Conservation (phyloP, 2,113 vertebrate genomes). For the Agapornis roseicollis region DNA sequence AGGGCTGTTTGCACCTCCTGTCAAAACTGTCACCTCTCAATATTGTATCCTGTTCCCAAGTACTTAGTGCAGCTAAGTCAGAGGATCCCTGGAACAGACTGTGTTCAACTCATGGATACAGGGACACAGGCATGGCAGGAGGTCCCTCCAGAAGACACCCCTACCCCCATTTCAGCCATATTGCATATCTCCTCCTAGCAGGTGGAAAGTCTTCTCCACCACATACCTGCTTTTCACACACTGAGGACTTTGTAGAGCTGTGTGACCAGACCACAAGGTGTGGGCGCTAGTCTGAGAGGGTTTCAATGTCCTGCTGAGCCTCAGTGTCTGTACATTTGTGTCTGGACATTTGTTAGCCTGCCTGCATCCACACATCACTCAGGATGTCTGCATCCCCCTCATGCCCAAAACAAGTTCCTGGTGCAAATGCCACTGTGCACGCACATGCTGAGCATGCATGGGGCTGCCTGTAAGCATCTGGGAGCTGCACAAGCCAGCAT, state of each 20-base stretch:
- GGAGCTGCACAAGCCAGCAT: not conserved
- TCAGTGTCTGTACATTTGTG: not conserved
- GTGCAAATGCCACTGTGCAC: not conserved
- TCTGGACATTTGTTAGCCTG: not conserved
- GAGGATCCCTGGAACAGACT: not conserved
- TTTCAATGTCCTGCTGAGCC: not conserved
- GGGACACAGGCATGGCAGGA: not conserved
- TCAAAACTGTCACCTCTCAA: not conserved
- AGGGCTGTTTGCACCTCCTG: not conserved
- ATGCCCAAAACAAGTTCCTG: accelerated
- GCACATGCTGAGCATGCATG: accelerated
- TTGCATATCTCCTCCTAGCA: not conserved
- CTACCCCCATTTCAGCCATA: too few relatives aligned
- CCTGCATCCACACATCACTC: too few relatives aligned
- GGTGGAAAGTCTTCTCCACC: not conserved
- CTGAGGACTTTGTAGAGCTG: not conserved
- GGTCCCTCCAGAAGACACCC: not conserved
- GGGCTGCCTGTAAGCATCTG: not conserved
- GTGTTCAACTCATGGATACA: not conserved
- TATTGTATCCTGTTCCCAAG: not conserved
- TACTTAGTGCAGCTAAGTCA: not conserved
- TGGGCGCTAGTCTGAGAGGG: accelerated
- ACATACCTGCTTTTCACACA: not conserved
- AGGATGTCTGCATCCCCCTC: not conserved
- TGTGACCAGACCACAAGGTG: accelerated